Base-by-base conservation (phyloP, 2,888 invertebrate genomes). In the Altica lythri region DNA sequence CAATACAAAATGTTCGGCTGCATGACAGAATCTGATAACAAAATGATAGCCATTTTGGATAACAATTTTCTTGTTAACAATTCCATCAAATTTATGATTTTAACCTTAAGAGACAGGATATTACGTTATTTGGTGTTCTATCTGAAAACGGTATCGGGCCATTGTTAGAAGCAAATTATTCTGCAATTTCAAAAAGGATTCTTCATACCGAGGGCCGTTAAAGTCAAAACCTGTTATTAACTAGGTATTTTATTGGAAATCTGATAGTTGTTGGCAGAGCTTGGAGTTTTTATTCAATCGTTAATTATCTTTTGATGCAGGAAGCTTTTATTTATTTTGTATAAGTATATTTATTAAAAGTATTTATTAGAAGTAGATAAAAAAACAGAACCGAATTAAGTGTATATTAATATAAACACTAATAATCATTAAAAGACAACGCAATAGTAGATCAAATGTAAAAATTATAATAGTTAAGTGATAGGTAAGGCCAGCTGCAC, bases 131-230 rank as follows among this genome's bases (percentile, higher is more conserved):
- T 32, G 13, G 48, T 14, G 12, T 9, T 27, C 50, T 63, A 56
- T 60, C 58, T 38, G 25, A 54, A 53, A 61, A 43, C 37, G n/a
- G n/a, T n/a, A 58, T 60, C 59, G 57, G 50, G 43, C 59, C 40
- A 63, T 63, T 63, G 61, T 63, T 55, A 53, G 40, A 10, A 25
- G 29, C 50, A 38, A 57, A 58, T 61, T 63, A 60, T 37, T 53
- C 42, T 46, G 35, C 51, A 18, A 45, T 52, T 13, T 18, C n/a
- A 14, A 18, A 34, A 13, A 38, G 3, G 38, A 12, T 16, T 37
- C 35, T 47, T 47, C 10, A 25, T 4, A 19, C 8, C 27, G 34
- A 16, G 35, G 35, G 35, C 12, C 27, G 14, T 10, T 37, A 1
- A 4, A 18, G 18, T 19, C 37, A 18, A 14, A 19, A 37, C n/a